phyloP scores from a whole-genome alignment of 2,888 invertebrate genomes.

The Luffia ferchaultella region DNA sequence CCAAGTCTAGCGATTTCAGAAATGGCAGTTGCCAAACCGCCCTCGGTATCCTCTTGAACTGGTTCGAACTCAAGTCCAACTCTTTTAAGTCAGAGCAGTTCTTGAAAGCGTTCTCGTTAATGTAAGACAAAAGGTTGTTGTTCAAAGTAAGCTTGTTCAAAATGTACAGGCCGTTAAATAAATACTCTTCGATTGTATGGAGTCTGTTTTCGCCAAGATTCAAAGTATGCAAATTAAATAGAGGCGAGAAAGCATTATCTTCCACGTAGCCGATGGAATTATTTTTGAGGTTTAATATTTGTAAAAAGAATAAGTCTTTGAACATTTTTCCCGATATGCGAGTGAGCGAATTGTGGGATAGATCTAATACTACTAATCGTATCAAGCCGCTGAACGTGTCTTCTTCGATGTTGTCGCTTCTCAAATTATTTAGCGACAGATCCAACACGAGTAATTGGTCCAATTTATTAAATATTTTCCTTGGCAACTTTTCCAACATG shows the following conservation, averaged over 20 bases:
- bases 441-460: conserved; percentile 88
- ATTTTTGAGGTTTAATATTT: conserved; percentile 85
- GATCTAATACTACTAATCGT: conserved; percentile 84
- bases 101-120: conserved; percentile 82
- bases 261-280: conserved; percentile 86
- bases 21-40: conserved; percentile 83
- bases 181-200: conserved; percentile 78
- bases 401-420: conserved; percentile 85
- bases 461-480: conserved; percentile 83
- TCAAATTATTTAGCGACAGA: conserved; percentile 85
- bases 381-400: conserved; percentile 88
- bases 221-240: conserved; percentile 88
- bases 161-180: conserved; percentile 86
- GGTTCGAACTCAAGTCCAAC: conserved; percentile 88
- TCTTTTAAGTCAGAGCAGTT: conserved; percentile 91
- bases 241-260: conserved; percentile 84
- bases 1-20: conserved; percentile 88
- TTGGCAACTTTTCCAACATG: conserved; percentile 82
- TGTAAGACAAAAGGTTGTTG: conserved; percentile 80
- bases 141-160: conserved; percentile 84
- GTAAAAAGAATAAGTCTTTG: conserved; percentile 86
- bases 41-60: conserved; percentile 82
- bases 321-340: conserved; percentile 84
- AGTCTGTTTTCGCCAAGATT: conserved; percentile 88
- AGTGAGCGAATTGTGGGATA: conserved; percentile 83